A percentile compares a stretch with the other conserved stretches of the same genome.
Conservation (phyloP, 2,113 vertebrate genomes). For the Marmota flaviventris region DNA sequence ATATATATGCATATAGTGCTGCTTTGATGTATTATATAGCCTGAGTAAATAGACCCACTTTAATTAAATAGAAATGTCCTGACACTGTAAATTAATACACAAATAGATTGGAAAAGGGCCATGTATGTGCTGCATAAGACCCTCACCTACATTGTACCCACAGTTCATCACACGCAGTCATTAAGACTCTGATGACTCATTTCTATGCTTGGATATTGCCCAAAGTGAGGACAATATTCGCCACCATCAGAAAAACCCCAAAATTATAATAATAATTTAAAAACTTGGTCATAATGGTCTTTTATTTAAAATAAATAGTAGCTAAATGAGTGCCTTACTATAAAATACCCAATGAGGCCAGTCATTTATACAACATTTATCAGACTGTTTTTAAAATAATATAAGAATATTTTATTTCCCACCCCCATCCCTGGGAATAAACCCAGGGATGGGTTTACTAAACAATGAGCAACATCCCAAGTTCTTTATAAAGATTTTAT, state of each 20-base stretch:
- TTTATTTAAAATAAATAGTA: constrained; percentile 26
- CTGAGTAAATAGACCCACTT: background rate
- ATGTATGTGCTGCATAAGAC: background rate
- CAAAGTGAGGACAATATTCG: background rate
- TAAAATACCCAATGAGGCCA: constrained; percentile 21
- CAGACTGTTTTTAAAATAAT: background rate
- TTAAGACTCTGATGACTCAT: background rate
- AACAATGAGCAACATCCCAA: no score
- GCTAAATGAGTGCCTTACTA: background rate
- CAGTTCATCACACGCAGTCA: background rate
- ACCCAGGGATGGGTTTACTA: no score
- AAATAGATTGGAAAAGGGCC: background rate
- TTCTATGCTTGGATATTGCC: background rate
- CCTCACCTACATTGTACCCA: fast-evolving
- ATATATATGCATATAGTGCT: background rate
- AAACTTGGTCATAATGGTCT: background rate
- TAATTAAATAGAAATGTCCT: background rate
- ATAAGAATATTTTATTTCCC: background rate
- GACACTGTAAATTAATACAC: background rate
- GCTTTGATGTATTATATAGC: background rate
- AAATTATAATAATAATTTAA: background rate
- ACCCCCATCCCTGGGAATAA: no score
- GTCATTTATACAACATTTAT: background rate
- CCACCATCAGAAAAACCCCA: background rate
- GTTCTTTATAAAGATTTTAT: no score